Conservation (phyloP, 1,140 invertebrate species). For the Caerostris extrusa region DNA sequence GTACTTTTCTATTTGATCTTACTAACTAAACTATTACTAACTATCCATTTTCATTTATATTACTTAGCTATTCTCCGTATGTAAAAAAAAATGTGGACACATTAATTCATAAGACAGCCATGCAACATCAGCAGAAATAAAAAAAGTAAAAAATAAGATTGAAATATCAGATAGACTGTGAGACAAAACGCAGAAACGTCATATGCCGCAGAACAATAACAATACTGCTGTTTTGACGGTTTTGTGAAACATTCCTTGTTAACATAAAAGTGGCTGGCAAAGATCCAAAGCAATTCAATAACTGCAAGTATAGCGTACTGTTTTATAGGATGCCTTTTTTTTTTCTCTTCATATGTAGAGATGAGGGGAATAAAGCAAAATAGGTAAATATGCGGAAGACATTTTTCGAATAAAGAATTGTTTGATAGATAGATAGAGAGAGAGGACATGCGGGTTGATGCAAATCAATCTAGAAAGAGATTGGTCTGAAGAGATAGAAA, state of each 20-base stretch:
- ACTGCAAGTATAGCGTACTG: neutral
- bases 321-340: slow-evolving; percentile 18
- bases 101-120: neutral
- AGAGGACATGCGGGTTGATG: neutral
- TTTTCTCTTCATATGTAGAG: neutral
- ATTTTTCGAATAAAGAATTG: neutral
- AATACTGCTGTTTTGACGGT: slow-evolving; percentile 33
- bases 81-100: neutral
- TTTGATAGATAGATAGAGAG: neutral
- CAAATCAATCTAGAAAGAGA: neutral
- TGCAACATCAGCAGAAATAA: too few species aligned
- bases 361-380: neutral
- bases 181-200: neutral
- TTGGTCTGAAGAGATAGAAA: neutral
- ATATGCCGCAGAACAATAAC: slow-evolving; percentile 19
- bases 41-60: neutral
- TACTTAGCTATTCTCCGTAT: neutral
- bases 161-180: neutral
- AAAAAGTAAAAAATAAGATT: neutral
- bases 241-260: slow-evolving; percentile 52
- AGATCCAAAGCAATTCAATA: slow-evolving; percentile 57
- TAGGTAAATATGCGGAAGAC: slow-evolving; percentile 14
- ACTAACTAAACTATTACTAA: neutral
- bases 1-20: neutral
- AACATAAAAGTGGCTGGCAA: slow-evolving; percentile 42